Base-by-base conservation (phyloP, 1,140 invertebrate species). In the Drosophila ercepeae region DNA sequence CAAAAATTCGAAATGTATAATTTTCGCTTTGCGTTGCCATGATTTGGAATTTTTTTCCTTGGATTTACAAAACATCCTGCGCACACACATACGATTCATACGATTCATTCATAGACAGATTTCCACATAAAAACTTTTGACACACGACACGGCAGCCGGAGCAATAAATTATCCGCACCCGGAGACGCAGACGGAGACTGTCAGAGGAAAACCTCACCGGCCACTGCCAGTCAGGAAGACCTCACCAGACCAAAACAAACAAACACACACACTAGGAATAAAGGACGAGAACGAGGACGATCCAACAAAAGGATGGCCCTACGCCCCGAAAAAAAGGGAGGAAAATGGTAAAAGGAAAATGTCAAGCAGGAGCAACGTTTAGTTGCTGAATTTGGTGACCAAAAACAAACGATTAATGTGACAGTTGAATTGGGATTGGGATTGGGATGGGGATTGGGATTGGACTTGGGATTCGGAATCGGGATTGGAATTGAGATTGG, bases 341-440 rank as follows among this genome's bases (percentile, higher is more conserved):
- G 36, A 61, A 70, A 65, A 61, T 44, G 25, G 19, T 36, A 32
- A 55, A 50, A 19, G 55, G 49, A 53, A 74, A 76, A 60, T 73
- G 60, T 54, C 48, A 73, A 49, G 64, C 64, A 51, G 41, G 41
- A 67, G 53, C 65, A 82, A 77, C 82, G 73, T 86, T 86, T 86
- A 88, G 82, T 86, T 74, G 78, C 77, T 86, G 82, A 77, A 88
- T 77, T 86, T 70, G 75, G 82, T 86, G 82, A 77, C 82, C 82
- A 88, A 86, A 86, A 89, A 89, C 84, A 89, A 89, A 89, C 84
- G 84, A 89, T 89, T 89, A 89, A 89, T 89, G 84, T 89, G 84
- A 89, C 84, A 89, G 84, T 89, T 89, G 79, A 89, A 84, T 78
- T 48, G 63, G 63, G 60, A 67, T 45, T 67, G 63, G 61, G 59